phyloP scores from a whole-genome alignment of 2,797 vertebrate species.

The Rhincodon typus region DNA sequence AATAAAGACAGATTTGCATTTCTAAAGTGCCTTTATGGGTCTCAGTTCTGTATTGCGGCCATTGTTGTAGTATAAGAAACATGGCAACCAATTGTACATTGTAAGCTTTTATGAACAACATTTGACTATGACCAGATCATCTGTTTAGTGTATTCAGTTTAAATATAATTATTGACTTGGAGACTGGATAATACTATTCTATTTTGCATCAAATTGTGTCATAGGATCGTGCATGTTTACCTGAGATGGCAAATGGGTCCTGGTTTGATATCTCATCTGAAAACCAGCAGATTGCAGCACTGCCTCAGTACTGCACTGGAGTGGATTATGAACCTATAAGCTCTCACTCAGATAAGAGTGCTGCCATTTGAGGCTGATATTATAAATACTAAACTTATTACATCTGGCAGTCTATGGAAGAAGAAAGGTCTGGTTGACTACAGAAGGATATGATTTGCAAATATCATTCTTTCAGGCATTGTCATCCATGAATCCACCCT shows the following conservation, averaged over 20 bases:
- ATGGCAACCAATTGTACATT: not conserved
- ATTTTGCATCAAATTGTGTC: too few relatives aligned
- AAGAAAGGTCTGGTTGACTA: not conserved
- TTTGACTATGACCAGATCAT: not conserved
- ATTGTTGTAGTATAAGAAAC: not conserved
- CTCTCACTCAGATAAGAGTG: not conserved
- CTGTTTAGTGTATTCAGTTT: not conserved
- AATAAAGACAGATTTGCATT: not conserved
- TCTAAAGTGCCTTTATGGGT: not conserved
- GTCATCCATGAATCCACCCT: not conserved
- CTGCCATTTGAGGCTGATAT: not conserved
- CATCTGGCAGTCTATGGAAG: not conserved
- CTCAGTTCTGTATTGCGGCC: not conserved
- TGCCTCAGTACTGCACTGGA: not conserved
- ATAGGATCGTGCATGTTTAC: not conserved
- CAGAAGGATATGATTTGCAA: not conserved
- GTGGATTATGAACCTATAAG: too few relatives aligned
- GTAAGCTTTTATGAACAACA: not conserved
- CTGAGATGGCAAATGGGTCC: not conserved
- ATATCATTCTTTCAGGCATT: not conserved
- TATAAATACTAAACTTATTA: not conserved
- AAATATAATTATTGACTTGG: not conserved
- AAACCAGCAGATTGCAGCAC: not conserved
- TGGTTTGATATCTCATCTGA: not conserved
- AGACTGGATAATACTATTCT: not conserved